Evolutionary conservation across 2,797 vertebrate species (phyloP), one percentile per base, ranked within the genome.

Genomic region (Benthosema pterotum): DNA sequence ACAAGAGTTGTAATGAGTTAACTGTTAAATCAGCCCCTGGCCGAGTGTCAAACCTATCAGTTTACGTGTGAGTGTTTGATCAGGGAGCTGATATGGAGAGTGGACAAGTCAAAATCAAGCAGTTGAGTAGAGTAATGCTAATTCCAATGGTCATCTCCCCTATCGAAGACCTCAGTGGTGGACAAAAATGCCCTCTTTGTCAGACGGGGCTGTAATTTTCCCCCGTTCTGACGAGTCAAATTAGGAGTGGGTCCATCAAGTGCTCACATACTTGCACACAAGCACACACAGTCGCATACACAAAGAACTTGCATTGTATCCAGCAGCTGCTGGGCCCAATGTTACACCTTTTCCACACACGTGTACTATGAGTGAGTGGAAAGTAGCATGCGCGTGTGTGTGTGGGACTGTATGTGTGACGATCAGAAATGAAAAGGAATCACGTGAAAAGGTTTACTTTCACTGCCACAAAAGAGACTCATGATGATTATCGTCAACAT

Each of bases 281-380:
- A 65, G 78, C 69, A 85, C 67, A 42, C 0, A 0, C 67, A 80
- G n/a, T n/a, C 69, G 84, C 67, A 42, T 0, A 0, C 67, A 80
- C 69, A 85, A 84, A 85, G 75, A 71, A 52, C 72, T 57, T 60
- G 77, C 60, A 63, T 87, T 88, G 78, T 79, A 78, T 58, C 25
- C 72, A 47, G 52, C 69, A 19, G 49, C 14, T 22, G 71, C 57
- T 67, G 45, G 57, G 47, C 59, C 59, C 28, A 68, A 59, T 56
- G 16, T 72, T 78, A 38, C 79, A 86, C 79, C 71, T 84, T 89
- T 87, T 83, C 82, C 83, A 79, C 63, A 74, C 67, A 46, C 28
- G 5, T 48, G 60, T 17, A 42, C 62, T 63, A 19, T 65, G 59
- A 79, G 69, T 17, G 11, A 80, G 51, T 83, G 83, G 79, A 86